Evolutionary conservation across 2,113 vertebrate genomes (phyloP), one percentile per base, ranked within the genome.

Genomic region (Dunckerocampus dactyliophorus): DNA sequence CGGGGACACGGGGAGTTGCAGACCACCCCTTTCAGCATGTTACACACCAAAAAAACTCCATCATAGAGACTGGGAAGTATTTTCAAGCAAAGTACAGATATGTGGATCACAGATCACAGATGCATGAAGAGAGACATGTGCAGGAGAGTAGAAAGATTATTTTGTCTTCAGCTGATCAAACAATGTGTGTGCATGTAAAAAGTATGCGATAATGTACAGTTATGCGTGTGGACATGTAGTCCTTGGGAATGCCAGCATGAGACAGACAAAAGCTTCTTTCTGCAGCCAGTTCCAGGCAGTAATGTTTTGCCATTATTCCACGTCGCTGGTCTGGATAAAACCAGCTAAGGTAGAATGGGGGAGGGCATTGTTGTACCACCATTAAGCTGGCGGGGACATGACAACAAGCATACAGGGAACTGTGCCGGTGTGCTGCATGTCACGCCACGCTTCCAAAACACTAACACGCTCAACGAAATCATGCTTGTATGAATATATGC

Each of bases 21-120:
- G 54, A 65, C 53, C 68, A 65, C 54, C 65, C 46, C 56, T 60
- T 64, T 50, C 50, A 62, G 59, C 45, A 54, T 39, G n/a, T 24
- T 53, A 19, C 52, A 19, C 11, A 21, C 31, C 1, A 43, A n/a
- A 47, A 58, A 62, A 3, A 21, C 28, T 37, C 60, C 4, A 56
- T 20, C 17, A 42, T 37, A 39, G 31, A 43, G 39, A 13, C 9
- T 56, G n/a, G 22, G 22, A 56, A 58, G 3, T 21, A 11, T 59
- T 7, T 42, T 45, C 50, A 69, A 5, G 34, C 45, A 48, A 59
- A 72, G 20, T 37, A 16, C 49, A 51, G 16, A 5, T 11, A 34
- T 19, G 28, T 55, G 39, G 39, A 43, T 12, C 12, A 43, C 39
- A 13, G 39, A 43, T 12, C 12, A 43, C 39, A 13, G 39, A 43